phyloP scores from a whole-genome alignment of 2,113 vertebrate species.

The Hucho hucho region DNA sequence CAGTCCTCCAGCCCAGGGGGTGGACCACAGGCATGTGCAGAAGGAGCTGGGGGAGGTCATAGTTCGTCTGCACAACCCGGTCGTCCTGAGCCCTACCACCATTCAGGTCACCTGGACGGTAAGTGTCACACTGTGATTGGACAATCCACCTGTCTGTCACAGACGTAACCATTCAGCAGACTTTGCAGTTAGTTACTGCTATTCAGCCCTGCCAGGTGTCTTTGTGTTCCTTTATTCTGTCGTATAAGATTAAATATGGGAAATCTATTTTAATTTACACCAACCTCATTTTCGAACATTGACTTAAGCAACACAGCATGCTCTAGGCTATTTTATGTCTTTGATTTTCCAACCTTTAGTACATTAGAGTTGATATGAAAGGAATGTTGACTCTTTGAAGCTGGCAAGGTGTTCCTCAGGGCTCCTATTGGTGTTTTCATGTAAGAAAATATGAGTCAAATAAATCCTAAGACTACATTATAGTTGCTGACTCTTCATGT shows the following conservation, averaged over 20 bases:
- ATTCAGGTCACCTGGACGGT: constrained; percentile 98
- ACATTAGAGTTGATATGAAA: constrained; percentile 27
- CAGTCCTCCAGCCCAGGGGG: constrained; percentile 95
- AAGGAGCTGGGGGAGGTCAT: constrained; percentile 96
- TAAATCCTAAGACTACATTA: constrained; percentile 41
- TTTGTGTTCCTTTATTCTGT: not conserved
- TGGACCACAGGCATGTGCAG: constrained; percentile 98
- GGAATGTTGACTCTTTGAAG: constrained; percentile 24
- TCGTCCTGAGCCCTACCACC: constrained; percentile 88
- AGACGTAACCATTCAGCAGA: not conserved
- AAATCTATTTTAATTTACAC: not conserved
- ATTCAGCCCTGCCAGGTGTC: not conserved
- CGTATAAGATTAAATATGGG: not conserved
- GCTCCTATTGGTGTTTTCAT: constrained; percentile 50
- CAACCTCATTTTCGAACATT: not conserved
- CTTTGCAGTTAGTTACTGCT: not conserved
- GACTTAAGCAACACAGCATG: not conserved
- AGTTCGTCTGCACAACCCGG: constrained; percentile 90
- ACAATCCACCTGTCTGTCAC: not conserved
- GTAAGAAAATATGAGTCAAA: constrained; percentile 34
- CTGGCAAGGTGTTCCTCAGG: constrained; percentile 35
- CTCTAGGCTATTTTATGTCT: constrained; percentile 21
- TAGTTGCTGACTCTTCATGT: constrained; percentile 59
- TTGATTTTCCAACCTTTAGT: constrained; percentile 35
- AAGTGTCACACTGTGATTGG: constrained; percentile 54